Conservation (phyloP, 2,797 vertebrate species). For the Periophthalmus magnuspinnatus region DNA sequence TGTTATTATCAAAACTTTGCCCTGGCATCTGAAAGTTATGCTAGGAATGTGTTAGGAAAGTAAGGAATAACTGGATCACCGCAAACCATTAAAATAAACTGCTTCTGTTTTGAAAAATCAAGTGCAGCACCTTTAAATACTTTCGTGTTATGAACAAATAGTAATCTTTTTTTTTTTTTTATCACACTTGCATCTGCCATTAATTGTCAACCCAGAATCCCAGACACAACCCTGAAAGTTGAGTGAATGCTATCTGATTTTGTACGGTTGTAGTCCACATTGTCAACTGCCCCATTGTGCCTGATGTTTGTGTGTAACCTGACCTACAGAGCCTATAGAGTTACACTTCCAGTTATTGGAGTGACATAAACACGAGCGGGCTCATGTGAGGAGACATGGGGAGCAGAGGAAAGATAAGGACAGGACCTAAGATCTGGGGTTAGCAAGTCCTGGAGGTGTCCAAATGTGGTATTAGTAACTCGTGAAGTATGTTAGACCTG, state of each 20-base stretch:
- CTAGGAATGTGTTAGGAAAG: too few relatives aligned
- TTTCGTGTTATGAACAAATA: too few relatives aligned
- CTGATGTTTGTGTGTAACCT: conserved; percentile 21
- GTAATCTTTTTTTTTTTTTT: too few relatives aligned
- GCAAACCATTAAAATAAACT: too few relatives aligned
- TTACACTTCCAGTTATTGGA: conserved; percentile 29
- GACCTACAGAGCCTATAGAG: conserved; percentile 29
- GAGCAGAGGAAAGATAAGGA: neutral
- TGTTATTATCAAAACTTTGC: too few relatives aligned
- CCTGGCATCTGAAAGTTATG: too few relatives aligned
- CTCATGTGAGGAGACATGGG: conserved; percentile 27
- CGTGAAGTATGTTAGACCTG: neutral
- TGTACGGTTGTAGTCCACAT: conserved; percentile 1
- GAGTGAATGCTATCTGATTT: conserved; percentile 35
- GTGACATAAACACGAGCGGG: conserved; percentile 23
- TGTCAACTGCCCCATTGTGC: conserved; percentile 16
- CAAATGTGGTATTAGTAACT: neutral
- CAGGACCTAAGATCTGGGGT: neutral
- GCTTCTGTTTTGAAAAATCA: too few relatives aligned
- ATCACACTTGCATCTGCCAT: conserved; percentile 16
- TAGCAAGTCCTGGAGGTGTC: neutral
- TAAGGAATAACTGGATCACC: too few relatives aligned
- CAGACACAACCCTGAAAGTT: conserved; percentile 19
- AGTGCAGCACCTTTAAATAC: too few relatives aligned
- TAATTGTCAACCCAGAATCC: conserved; percentile 9